Evolutionary conservation across 53 echinoderm and acorn worm species (phyloP).

Genomic region (Apostichopus leukothele): DNA sequence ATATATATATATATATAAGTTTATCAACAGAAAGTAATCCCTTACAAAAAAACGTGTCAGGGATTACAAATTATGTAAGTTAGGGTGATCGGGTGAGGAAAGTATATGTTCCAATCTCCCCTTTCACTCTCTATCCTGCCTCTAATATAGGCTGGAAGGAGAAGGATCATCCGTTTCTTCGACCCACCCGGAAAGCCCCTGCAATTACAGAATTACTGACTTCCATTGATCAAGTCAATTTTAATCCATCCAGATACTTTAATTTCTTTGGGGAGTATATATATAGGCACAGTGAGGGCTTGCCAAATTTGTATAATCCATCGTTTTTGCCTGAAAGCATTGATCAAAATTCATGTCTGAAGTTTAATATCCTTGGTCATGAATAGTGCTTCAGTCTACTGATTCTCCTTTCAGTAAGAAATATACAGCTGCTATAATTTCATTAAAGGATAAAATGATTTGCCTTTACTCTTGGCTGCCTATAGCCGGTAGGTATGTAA

Average conservation of each 20-base stretch:
- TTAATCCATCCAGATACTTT: background rate
- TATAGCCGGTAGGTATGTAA: conserved; percentile 10
- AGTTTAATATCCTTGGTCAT: background rate
- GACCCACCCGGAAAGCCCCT: too few species aligned
- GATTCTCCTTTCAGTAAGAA: background rate
- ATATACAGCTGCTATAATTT: conserved; percentile 18
- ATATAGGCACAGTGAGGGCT: background rate
- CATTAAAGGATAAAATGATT: conserved; percentile 30
- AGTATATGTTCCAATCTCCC: too few species aligned
- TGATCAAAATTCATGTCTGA: background rate
- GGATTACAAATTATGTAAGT: too few species aligned
- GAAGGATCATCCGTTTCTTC: too few species aligned
- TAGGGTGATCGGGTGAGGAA: too few species aligned
- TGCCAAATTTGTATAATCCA: background rate
- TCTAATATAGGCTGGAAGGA: too few species aligned
- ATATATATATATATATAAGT: too few species aligned
- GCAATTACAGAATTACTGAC: too few species aligned
- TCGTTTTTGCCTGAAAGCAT: background rate
- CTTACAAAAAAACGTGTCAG: too few species aligned
- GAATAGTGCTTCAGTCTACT: background rate
- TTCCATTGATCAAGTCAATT: background rate
- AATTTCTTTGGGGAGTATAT: background rate
- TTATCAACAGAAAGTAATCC: too few species aligned
- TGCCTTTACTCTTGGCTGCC: background rate
- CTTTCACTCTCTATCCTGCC: too few species aligned